Conservation (phyloP, 2,888 invertebrate genomes). For the Heliothis peltigera region DNA sequence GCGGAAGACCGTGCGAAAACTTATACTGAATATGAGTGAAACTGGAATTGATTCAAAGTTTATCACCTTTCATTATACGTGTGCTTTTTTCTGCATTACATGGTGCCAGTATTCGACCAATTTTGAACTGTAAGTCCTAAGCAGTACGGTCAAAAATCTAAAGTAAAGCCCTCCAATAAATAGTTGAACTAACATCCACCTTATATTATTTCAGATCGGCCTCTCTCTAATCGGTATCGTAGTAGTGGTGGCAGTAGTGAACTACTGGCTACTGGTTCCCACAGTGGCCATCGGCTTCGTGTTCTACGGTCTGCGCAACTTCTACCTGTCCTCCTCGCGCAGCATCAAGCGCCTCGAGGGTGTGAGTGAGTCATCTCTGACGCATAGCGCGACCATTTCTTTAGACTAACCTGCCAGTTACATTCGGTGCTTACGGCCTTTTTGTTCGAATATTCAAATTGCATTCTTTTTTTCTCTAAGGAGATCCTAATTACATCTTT, state of each 20-base stretch:
- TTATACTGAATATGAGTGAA: no score
- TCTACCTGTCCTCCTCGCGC: constrained; percentile 95
- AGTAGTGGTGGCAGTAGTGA: constrained; percentile 93
- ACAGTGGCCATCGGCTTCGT: constrained; percentile 92
- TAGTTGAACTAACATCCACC: no score
- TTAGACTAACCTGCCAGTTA: constrained; percentile 45
- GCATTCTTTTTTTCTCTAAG: background rate
- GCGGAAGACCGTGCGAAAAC: no score
- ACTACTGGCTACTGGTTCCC: constrained; percentile 93
- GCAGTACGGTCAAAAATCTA: background rate
- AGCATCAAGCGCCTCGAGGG: constrained; percentile 95
- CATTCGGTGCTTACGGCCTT: background rate
- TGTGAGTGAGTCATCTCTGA: constrained; percentile 92
- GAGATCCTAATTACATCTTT: background rate
- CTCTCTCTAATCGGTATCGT: constrained; percentile 94
- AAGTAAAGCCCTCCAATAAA: background rate
- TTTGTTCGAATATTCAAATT: background rate
- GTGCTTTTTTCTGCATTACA: no score
- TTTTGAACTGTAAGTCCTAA: background rate
- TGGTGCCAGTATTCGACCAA: no score
- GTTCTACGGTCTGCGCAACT: constrained; percentile 93
- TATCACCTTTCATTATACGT: no score
- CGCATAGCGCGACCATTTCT: constrained; percentile 63
- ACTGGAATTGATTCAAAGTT: no score
- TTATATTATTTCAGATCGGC: constrained; percentile 92